phyloP scores from a whole-genome alignment of 2,888 invertebrate genomes.

The Athrips mouffetella region DNA sequence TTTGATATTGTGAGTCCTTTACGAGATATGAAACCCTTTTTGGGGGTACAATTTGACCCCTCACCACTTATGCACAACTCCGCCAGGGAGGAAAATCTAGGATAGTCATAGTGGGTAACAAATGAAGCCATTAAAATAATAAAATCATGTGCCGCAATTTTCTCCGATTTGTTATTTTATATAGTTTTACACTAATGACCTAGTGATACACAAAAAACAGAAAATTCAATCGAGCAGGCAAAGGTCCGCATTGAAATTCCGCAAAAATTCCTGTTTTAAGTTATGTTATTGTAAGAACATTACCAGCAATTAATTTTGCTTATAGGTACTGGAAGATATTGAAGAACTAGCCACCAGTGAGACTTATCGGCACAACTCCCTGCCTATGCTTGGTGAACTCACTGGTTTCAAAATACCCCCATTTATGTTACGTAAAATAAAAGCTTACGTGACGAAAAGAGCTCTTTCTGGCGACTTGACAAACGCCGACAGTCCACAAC shows the following conservation, averaged over 20 bases:
- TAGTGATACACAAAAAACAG: too few relatives aligned
- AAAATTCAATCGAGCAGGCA: too few relatives aligned
- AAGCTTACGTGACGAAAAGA: slow-evolving; percentile 77
- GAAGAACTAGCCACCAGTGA: slow-evolving; percentile 85
- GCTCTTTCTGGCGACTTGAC: slow-evolving; percentile 51
- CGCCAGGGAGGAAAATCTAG: too few relatives aligned
- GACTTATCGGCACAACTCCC: slow-evolving; percentile 82
- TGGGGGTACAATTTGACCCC: too few relatives aligned
- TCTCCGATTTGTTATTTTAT: too few relatives aligned
- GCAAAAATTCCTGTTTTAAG: neutral
- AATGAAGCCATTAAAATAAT: too few relatives aligned
- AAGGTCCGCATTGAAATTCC: neutral
- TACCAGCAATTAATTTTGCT: neutral
- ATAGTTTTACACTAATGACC: too few relatives aligned
- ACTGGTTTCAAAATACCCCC: slow-evolving; percentile 86
- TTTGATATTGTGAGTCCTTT: too few relatives aligned
- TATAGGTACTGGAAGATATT: slow-evolving; percentile 84
- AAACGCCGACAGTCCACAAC: slow-evolving; percentile 60
- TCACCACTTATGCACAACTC: too few relatives aligned
- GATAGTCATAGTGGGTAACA: too few relatives aligned
- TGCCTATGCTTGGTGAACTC: slow-evolving; percentile 82
- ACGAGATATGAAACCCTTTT: too few relatives aligned
- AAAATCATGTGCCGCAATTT: too few relatives aligned
- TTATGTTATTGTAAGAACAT: neutral
- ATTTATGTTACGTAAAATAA: slow-evolving; percentile 86